These are phyloP conservation scores for Crypturellus tataupa DNA, from an alignment of 2,797 vertebrate species.

Conservation along the genomic window DNA sequence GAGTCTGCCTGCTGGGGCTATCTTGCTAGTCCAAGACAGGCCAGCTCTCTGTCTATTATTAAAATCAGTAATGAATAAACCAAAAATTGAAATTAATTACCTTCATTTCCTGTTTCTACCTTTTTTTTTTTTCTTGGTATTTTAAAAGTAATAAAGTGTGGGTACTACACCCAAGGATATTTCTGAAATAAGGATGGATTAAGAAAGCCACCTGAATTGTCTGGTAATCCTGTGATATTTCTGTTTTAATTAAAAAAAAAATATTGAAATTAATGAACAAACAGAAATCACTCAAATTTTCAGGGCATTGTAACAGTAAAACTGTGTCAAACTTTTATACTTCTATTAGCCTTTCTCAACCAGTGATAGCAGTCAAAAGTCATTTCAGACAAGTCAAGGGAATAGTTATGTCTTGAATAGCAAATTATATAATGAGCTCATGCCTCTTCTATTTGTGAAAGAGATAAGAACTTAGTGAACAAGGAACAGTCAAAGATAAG, in stretches of 20 bases:
- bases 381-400: not conserved
- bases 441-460: slow-evolving; percentile 30
- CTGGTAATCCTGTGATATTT: not conserved
- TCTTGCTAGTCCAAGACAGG: not conserved
- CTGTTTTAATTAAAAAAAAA: not conserved
- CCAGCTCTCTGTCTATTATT: slow-evolving; percentile 5
- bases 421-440: slow-evolving; percentile 23
- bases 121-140: not conserved
- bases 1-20: not conserved
- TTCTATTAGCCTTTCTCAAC: not conserved
- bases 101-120: not conserved
- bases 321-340: not conserved
- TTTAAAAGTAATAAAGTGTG: not conserved
- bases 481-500: slow-evolving; percentile 32
- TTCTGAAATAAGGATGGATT: not conserved
- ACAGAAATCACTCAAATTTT: not conserved
- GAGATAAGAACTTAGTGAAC: slow-evolving; percentile 38
- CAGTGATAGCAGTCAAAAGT: not conserved
- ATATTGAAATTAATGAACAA: not conserved
- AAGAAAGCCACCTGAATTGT: not conserved
- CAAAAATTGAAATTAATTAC: not conserved
- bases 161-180: not conserved
- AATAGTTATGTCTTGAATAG: not conserved
- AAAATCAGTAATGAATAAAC: not conserved
- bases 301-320: not conserved